Conservation (phyloP, 2,113 vertebrate genomes). For the Chloropsis cyanopogon region DNA sequence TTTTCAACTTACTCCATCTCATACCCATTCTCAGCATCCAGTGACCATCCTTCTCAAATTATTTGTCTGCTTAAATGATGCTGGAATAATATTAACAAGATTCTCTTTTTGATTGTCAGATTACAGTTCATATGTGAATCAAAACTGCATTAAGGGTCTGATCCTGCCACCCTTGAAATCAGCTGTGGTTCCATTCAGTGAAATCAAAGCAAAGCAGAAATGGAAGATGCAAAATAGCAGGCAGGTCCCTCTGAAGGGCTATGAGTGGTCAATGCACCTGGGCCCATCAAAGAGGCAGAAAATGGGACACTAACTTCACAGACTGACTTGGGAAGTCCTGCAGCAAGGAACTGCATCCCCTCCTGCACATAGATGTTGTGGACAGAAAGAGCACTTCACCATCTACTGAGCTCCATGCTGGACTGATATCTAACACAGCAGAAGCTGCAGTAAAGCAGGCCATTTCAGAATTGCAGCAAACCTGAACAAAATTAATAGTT, state of each 20-base stretch:
- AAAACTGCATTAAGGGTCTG: neutral
- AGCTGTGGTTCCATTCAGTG: neutral
- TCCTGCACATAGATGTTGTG: neutral
- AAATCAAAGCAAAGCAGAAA: neutral
- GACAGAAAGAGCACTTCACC: neutral
- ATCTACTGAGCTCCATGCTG: neutral
- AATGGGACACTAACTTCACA: neutral
- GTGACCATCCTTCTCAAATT: neutral
- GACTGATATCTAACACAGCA: neutral
- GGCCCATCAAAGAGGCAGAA: neutral
- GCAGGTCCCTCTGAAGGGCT: neutral
- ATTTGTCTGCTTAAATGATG: neutral
- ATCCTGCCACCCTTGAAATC: conserved; percentile 2
- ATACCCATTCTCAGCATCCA: neutral
- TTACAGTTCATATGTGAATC: neutral
- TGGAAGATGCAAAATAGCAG: neutral
- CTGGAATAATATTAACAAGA: neutral
- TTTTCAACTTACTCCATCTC: neutral
- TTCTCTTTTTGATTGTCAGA: neutral
- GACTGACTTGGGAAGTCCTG: neutral
- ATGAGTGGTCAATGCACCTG: neutral
- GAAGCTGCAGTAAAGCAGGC: neutral
- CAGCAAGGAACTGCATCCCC: neutral
- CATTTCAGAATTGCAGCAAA: neutral
- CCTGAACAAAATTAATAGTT: neutral